These are phyloP conservation scores for Tinea pellionella DNA, from an alignment of 2,888 invertebrate genomes.

Conservation along the genomic window DNA sequence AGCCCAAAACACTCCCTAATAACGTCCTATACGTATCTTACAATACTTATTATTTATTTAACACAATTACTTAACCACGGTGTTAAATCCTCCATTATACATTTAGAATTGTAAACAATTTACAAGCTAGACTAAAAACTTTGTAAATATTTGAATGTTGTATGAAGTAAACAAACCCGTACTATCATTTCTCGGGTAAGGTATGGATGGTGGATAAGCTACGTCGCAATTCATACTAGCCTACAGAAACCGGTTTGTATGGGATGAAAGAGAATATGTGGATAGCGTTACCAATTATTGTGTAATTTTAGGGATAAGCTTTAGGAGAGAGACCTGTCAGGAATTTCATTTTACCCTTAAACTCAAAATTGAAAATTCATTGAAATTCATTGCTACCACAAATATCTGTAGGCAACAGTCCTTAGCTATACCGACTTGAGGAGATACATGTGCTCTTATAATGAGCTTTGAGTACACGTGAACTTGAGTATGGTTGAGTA, in stretches of 20 bases:
- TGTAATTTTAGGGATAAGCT: neutral
- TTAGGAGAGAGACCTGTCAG: too few relatives aligned
- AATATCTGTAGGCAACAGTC: too few relatives aligned
- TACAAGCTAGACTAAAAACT: neutral
- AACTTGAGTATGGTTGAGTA: too few relatives aligned
- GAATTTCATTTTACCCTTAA: too few relatives aligned
- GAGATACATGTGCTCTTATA: too few relatives aligned
- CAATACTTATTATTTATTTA: too few relatives aligned
- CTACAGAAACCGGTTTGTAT: neutral
- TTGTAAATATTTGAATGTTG: neutral
- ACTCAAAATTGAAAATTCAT: too few relatives aligned
- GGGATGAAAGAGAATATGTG: neutral
- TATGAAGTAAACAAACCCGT: neutral
- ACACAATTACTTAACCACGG: neutral
- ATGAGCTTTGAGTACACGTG: too few relatives aligned
- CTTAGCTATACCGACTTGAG: too few relatives aligned
- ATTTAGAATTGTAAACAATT: neutral
- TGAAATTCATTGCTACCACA: too few relatives aligned
- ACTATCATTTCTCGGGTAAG: neutral
- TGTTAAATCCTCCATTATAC: neutral
- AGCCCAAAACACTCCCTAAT: too few relatives aligned
- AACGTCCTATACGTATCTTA: too few relatives aligned
- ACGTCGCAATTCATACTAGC: slow-evolving; percentile 3
- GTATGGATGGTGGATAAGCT: neutral
- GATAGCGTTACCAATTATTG: neutral